Evolutionary conservation across 2,888 invertebrate genomes (phyloP).

Genomic region (Philhelius pedissequus): DNA sequence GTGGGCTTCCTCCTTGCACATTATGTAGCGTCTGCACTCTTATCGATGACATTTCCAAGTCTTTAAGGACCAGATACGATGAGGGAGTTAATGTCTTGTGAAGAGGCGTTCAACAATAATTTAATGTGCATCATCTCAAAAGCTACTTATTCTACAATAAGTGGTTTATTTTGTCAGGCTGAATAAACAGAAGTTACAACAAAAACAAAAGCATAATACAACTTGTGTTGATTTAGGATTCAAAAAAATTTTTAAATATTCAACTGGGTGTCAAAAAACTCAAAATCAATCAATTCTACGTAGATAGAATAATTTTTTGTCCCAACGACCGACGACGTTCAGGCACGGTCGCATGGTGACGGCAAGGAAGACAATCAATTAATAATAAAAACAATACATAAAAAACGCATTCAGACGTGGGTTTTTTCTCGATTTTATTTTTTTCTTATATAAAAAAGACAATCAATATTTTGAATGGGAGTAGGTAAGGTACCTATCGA

Average conservation of each 20-base stretch:
- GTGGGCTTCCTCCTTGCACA: conserved; percentile 3
- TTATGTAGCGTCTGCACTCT: background rate
- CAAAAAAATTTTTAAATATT: background rate
- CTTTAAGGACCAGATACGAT: background rate
- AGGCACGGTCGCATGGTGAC: no score
- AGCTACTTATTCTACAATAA: conserved; percentile 55
- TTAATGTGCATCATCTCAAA: conserved; percentile 55
- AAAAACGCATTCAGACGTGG: conserved; percentile 49
- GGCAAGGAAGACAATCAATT: conserved; percentile 54
- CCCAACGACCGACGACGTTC: no score
- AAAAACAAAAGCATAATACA: background rate
- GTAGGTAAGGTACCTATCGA: background rate
- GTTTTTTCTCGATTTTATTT: conserved; percentile 23
- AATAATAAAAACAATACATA: conserved; percentile 8
- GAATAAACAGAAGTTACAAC: background rate
- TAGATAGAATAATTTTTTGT: conserved; percentile 10
- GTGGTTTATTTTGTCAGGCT: conserved; percentile 3
- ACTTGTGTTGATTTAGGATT: conserved; percentile 22
- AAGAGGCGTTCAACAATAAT: conserved; percentile 37
- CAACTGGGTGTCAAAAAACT: conserved; percentile 51
- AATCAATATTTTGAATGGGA: background rate
- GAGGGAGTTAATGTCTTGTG: conserved; percentile 59
- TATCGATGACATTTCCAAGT: conserved; percentile 13
- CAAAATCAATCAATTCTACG: conserved; percentile 55
- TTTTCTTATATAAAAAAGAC: background rate